Evolutionary conservation across 2,797 vertebrate genomes (phyloP).

Genomic region (Enteromius viviparus): DNA sequence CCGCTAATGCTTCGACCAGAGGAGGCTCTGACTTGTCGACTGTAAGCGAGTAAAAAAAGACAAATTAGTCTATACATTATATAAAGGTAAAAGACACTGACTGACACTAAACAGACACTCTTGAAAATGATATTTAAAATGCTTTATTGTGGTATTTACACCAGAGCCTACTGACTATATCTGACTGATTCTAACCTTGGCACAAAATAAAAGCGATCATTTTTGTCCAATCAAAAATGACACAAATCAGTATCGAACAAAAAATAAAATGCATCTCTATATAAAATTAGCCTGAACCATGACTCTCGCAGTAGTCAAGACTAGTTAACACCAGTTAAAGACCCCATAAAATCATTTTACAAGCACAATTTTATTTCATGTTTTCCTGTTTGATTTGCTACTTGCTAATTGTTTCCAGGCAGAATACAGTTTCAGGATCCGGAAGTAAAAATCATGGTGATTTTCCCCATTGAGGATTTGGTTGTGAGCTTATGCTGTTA

Average conservation of each 20-base stretch:
- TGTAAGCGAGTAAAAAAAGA: slow-evolving; percentile 60
- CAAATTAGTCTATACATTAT: background rate
- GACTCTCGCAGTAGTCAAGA: background rate
- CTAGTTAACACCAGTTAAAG: background rate
- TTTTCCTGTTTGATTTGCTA: background rate
- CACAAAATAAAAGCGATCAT: background rate
- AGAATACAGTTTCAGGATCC: background rate
- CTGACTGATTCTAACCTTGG: background rate
- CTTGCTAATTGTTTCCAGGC: background rate
- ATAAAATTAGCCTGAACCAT: background rate
- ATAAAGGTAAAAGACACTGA: background rate
- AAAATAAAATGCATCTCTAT: background rate
- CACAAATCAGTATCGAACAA: background rate
- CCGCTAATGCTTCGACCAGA: slow-evolving; percentile 91
- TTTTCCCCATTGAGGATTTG: background rate
- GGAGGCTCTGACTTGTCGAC: slow-evolving; percentile 88
- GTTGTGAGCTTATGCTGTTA: background rate
- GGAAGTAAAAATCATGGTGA: background rate
- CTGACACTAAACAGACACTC: slow-evolving; percentile 25
- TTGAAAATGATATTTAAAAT: background rate
- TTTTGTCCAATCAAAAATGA: background rate
- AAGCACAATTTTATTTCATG: background rate
- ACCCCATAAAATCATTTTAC: background rate
- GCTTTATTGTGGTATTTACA: slow-evolving; percentile 10
- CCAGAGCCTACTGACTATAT: background rate